Conservation (phyloP, 2,888 invertebrate species). For the Caenorhabditis panamensis region DNA sequence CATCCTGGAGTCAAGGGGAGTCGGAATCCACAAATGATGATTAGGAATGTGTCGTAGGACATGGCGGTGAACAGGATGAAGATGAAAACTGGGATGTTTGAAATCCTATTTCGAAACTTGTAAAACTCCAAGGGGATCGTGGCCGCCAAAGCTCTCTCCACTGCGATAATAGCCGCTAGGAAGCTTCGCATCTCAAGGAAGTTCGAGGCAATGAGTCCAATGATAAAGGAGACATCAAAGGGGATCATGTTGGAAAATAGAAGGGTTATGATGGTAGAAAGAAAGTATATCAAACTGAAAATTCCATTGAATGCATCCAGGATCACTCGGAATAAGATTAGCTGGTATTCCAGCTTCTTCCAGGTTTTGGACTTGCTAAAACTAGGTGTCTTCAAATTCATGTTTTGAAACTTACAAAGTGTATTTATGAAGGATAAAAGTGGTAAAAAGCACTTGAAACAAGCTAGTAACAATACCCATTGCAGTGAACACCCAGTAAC, state of each 20-base stretch:
- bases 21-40: conserved; percentile 30
- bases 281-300: conserved; percentile 10
- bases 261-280: conserved; percentile 18
- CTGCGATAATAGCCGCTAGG: conserved; percentile 34
- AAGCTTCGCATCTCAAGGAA: conserved; percentile 42
- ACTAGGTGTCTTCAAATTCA: no score
- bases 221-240: conserved; percentile 26
- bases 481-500: conserved; percentile 26
- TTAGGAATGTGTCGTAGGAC: conserved; percentile 7
- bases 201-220: conserved; percentile 12
- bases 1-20: conserved; percentile 6
- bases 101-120: conserved; percentile 12
- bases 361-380: conserved; percentile 21
- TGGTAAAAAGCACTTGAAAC: neutral
- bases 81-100: conserved; percentile 24
- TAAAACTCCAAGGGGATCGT: conserved; percentile 25
- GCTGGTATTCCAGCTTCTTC: conserved; percentile 39
- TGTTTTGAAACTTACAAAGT: no score
- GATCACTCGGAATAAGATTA: conserved; percentile 28
- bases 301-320: conserved; percentile 35
- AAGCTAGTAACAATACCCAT: conserved; percentile 10
- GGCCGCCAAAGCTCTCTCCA: conserved; percentile 28
- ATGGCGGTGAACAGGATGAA: conserved; percentile 31
- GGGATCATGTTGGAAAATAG: conserved; percentile 17
- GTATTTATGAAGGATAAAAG: no score